phyloP scores from a whole-genome alignment of 2,888 invertebrate species.

The Sepiola atlantica region DNA sequence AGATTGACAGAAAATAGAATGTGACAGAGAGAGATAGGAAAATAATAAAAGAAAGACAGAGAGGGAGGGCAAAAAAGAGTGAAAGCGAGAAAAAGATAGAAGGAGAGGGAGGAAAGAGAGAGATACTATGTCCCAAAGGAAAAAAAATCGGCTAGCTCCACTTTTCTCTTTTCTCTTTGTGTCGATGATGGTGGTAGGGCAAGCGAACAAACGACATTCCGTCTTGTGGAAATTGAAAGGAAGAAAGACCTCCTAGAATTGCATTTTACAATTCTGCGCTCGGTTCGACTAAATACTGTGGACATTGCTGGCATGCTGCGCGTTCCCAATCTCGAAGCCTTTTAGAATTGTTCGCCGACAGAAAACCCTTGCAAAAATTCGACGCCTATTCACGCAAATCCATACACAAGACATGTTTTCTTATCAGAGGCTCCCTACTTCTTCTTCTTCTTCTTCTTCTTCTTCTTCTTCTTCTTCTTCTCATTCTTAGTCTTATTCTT shows the following conservation, averaged over 20 bases:
- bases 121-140: not conserved
- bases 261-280: not conserved
- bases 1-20: not conserved
- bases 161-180: too few relatives aligned
- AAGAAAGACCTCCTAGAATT: not conserved
- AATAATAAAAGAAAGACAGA: not conserved
- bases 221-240: not conserved
- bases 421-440: not conserved
- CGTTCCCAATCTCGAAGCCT: not conserved
- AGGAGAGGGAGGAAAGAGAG: not conserved
- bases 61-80: not conserved
- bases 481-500: not conserved
- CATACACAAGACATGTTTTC: not conserved
- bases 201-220: not conserved
- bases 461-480: not conserved
- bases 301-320: not conserved
- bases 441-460: not conserved
- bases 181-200: too few relatives aligned
- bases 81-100: not conserved
- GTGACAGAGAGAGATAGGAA: not conserved
- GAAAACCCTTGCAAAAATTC: not conserved
- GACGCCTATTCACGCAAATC: not conserved
- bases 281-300: not conserved
- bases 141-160: too few relatives aligned
- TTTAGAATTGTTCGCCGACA: not conserved